Conservation (phyloP, 2,888 invertebrate genomes). For the Oxytorus armatus region DNA sequence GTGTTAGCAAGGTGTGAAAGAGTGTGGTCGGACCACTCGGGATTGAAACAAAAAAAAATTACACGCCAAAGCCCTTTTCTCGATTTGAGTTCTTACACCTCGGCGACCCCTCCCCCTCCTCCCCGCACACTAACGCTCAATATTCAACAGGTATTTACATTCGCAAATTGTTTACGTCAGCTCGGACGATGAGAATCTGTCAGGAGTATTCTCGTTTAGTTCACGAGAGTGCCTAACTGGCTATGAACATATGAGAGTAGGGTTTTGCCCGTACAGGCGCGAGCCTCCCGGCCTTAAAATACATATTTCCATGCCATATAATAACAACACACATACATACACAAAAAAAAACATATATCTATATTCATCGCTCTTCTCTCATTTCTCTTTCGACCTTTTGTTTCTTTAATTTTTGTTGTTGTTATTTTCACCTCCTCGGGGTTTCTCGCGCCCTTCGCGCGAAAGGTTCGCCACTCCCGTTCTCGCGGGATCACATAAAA, state of each 20-base stretch:
- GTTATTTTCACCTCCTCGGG: constrained; percentile 50
- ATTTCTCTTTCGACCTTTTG: constrained; percentile 24
- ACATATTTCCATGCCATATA: constrained; percentile 25
- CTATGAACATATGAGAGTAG: constrained; percentile 45
- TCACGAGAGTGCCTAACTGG: constrained; percentile 64
- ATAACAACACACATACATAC: not conserved
- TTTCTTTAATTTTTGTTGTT: constrained; percentile 13
- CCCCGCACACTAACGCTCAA: constrained; percentile 75
- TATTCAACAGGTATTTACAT: constrained; percentile 83
- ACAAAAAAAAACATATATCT: constrained; percentile 14
- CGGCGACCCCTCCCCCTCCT: constrained; percentile 9
- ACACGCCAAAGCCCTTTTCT: constrained; percentile 4
- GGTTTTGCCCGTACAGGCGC: constrained; percentile 26
- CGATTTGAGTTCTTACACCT: constrained; percentile 12
- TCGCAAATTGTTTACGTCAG: constrained; percentile 84
- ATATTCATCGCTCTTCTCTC: constrained; percentile 26
- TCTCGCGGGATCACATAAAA: constrained; percentile 17
- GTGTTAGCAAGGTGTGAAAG: constrained; percentile 75
- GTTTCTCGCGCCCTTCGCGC: constrained; percentile 61
- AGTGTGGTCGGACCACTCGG: too few species aligned
- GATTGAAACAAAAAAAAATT: not conserved
- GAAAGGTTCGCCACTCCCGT: constrained; percentile 60
- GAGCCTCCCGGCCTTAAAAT: constrained; percentile 58
- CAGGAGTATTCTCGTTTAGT: constrained; percentile 79
- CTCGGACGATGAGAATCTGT: constrained; percentile 81